Percentiles rank a stretch among this genome's conserved stretches.
These are phyloP conservation scores for Beris morrisii DNA, from an alignment of 2,888 invertebrate species.

Conservation along the genomic window DNA sequence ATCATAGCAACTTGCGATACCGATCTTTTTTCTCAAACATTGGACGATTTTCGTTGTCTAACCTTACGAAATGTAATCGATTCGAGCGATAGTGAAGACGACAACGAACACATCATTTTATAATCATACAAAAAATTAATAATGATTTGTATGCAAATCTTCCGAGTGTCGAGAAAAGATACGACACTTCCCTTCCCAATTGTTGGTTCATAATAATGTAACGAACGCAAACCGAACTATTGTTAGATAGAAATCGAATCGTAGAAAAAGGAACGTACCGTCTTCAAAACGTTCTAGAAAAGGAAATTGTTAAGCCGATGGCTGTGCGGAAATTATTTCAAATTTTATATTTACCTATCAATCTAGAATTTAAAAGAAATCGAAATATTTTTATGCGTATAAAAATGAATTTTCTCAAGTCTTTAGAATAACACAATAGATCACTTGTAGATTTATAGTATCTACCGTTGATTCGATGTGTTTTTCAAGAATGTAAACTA, in stretches of 20 bases:
- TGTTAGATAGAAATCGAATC: constrained; percentile 7
- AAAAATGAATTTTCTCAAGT: too few relatives aligned
- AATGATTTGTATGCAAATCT: background rate
- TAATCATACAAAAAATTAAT: constrained; percentile 33
- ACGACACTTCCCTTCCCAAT: background rate
- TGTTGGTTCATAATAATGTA: background rate
- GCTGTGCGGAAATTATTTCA: constrained; percentile 36
- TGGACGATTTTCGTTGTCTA: constrained; percentile 54
- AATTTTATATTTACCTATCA: constrained; percentile 20
- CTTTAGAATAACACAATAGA: too few relatives aligned
- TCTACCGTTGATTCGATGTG: too few relatives aligned
- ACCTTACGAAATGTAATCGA: constrained; percentile 52
- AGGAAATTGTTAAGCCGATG: constrained; percentile 34
- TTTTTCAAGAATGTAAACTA: too few relatives aligned
- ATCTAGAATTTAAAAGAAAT: constrained; percentile 4
- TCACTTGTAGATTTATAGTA: too few relatives aligned
- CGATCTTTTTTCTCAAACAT: constrained; percentile 54
- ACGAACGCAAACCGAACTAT: constrained; percentile 4
- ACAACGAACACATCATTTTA: constrained; percentile 43
- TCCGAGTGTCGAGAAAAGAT: background rate
- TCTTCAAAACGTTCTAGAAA: constrained; percentile 20
- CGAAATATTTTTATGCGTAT: constrained; percentile 23
- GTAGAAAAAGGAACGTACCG: background rate
- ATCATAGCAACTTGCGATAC: constrained; percentile 24
- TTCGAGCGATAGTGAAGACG: constrained; percentile 51